phyloP scores from a whole-genome alignment of 35 echinoderm and acorn worm genomes.

The Antedon bifida region DNA sequence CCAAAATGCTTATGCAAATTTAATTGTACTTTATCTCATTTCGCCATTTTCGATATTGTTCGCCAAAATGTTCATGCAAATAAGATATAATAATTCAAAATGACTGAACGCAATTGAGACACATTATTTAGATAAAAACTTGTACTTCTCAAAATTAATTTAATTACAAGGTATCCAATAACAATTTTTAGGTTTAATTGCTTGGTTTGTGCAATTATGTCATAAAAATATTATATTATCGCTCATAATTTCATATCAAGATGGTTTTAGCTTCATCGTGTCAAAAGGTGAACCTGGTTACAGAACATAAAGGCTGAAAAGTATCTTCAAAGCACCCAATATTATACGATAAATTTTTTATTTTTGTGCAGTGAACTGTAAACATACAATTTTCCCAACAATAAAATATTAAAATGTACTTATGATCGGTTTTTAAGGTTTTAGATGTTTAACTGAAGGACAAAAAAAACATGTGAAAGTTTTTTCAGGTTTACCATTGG shows the following conservation, averaged over 20 bases:
- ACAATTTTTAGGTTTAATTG: background rate
- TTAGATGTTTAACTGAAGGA: background rate
- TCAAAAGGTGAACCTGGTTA: background rate
- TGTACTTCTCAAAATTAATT: no score
- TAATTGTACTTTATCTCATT: no score
- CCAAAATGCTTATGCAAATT: no score
- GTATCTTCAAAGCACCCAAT: background rate
- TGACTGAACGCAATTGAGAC: no score
- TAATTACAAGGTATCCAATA: no score
- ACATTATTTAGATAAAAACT: no score
- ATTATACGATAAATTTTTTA: background rate
- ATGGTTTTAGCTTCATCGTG: background rate
- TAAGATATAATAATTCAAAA: no score
- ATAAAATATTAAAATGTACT: background rate
- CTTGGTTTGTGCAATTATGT: background rate
- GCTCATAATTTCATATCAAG: background rate
- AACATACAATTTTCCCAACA: background rate
- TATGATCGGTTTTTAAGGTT: background rate
- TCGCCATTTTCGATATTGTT: no score
- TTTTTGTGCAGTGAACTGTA: background rate
- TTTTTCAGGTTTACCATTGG: background rate
- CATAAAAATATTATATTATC: background rate
- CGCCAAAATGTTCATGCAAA: no score
- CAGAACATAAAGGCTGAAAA: background rate
- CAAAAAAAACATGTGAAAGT: background rate